Evolutionary conservation across 2,888 invertebrate genomes (phyloP).

Genomic region (Catotricha subobsoleta): DNA sequence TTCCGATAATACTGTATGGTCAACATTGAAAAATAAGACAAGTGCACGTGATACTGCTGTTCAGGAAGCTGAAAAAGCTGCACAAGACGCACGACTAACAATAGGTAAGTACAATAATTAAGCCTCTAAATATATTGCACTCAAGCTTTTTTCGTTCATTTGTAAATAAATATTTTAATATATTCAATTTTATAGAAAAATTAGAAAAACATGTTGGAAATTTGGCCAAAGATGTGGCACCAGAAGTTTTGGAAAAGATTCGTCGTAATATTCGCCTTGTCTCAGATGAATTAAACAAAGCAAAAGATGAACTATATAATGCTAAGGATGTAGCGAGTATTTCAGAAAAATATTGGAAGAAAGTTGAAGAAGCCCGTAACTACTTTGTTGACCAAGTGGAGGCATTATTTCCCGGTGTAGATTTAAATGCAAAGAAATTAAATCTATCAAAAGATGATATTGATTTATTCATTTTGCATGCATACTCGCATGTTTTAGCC

Average conservation of each 20-base stretch:
- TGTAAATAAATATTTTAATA: neutral
- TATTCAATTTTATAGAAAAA: constrained; percentile 15
- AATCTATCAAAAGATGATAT: constrained; percentile 43
- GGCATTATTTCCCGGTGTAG: constrained; percentile 53
- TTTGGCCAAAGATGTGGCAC: constrained; percentile 18
- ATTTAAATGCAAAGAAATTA: constrained; percentile 44
- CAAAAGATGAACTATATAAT: constrained; percentile 38
- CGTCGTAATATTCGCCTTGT: constrained; percentile 36
- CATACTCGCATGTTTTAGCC: constrained; percentile 55
- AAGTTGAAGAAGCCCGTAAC: constrained; percentile 35
- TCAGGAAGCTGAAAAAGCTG: constrained; percentile 38
- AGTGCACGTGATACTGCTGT: constrained; percentile 37
- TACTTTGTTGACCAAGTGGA: constrained; percentile 45
- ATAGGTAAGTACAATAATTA: constrained; percentile 28
- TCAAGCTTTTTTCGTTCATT: neutral
- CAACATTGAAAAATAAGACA: constrained; percentile 38
- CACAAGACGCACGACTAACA: constrained; percentile 37
- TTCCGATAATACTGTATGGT: constrained; percentile 37
- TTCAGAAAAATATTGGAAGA: constrained; percentile 56
- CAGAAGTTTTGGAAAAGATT: constrained; percentile 33
- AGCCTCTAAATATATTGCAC: neutral
- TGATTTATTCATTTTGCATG: constrained; percentile 61
- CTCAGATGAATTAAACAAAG: constrained; percentile 37
- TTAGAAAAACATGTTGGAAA: constrained; percentile 24
- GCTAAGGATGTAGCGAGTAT: constrained; percentile 40